These are phyloP conservation scores for Zygaena filipendulae DNA, from an alignment of 2,888 invertebrate species.

Conservation along the genomic window DNA sequence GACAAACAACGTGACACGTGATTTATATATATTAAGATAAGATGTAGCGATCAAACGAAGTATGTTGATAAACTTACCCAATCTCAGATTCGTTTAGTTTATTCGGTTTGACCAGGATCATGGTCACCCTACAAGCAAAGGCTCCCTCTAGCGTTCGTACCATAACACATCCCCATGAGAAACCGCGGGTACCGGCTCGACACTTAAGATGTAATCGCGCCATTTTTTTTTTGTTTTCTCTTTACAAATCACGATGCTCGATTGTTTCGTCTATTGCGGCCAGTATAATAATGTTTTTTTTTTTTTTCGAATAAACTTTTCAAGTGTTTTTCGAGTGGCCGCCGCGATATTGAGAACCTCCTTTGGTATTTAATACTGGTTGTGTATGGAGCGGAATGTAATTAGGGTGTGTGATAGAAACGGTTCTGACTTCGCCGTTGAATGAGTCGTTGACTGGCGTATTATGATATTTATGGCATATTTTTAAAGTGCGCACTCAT, in stretches of 20 bases:
- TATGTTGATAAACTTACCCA: too few relatives aligned
- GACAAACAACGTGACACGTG: too few relatives aligned
- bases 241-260: slow-evolving; percentile 31
- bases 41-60: too few relatives aligned
- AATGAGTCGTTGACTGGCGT: too few relatives aligned
- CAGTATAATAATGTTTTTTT: slow-evolving; percentile 32
- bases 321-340: slow-evolving; percentile 48
- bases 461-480: too few relatives aligned
- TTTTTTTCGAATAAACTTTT: slow-evolving; percentile 31
- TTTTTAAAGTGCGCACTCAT: too few relatives aligned
- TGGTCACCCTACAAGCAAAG: slow-evolving; percentile 25
- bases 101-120: too few relatives aligned
- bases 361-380: slow-evolving; percentile 26
- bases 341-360: slow-evolving; percentile 50
- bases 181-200: slow-evolving; percentile 44
- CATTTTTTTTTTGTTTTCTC: slow-evolving; percentile 56
- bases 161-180: slow-evolving; percentile 66
- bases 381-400: slow-evolving; percentile 26
- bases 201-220: slow-evolving; percentile 64
- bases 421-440: too few relatives aligned
- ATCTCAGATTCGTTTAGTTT: too few relatives aligned
- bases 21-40: too few relatives aligned
- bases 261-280: slow-evolving; percentile 50
- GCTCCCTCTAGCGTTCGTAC: slow-evolving; percentile 59
- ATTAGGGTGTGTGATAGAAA: slow-evolving; percentile 33